Conservation (phyloP, 2,797 vertebrate species). For the Dendrocincla tyrannina region DNA sequence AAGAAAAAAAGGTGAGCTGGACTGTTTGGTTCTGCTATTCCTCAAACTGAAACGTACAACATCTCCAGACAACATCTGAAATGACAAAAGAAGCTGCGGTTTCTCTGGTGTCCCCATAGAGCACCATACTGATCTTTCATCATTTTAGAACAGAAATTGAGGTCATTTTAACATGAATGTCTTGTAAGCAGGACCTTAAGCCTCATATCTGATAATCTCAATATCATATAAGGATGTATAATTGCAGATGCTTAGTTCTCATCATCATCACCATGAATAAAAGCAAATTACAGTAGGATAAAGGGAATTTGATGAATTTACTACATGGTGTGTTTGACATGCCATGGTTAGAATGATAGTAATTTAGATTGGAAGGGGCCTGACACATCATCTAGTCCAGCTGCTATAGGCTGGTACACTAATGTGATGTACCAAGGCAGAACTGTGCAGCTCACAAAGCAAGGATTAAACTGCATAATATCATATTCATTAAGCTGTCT, state of each 20-base stretch:
- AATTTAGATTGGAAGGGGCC: neutral
- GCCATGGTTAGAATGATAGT: neutral
- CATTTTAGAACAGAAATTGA: neutral
- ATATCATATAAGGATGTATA: neutral
- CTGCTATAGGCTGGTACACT: neutral
- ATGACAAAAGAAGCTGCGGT: neutral
- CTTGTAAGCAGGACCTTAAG: neutral
- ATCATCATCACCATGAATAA: neutral
- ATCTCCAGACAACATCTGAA: neutral
- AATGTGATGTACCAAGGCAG: neutral
- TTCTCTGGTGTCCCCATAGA: neutral
- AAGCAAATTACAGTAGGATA: neutral
- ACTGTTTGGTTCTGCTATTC: neutral
- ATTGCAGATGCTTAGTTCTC: neutral
- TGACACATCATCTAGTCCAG: neutral
- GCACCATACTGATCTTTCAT: neutral
- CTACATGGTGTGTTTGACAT: neutral
- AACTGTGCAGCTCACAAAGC: neutral
- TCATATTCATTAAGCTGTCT: neutral
- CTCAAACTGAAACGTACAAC: neutral
- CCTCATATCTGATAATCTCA: neutral
- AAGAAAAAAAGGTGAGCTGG: neutral
- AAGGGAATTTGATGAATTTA: neutral
- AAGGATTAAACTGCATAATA: neutral
- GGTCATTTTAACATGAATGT: neutral